Evolutionary conservation across 2,797 vertebrate genomes (phyloP).

Genomic region (Clarias platycephalus): DNA sequence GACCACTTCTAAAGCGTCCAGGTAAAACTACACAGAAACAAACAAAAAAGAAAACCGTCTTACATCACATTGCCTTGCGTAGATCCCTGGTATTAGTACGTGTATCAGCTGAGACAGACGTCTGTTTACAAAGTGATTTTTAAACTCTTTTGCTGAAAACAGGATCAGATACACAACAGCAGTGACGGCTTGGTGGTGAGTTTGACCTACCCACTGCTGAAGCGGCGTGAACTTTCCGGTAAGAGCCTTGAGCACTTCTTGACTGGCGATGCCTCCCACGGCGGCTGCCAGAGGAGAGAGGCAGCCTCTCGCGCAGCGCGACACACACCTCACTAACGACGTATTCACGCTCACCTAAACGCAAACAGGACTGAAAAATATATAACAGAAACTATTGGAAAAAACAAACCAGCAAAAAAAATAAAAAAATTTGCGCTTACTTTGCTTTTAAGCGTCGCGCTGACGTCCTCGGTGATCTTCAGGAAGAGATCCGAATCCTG

Average conservation of each 20-base stretch:
- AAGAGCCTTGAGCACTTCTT: slow-evolving; percentile 95
- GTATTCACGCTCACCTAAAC: slow-evolving; percentile 75
- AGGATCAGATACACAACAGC: neutral
- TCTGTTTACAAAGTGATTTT: neutral
- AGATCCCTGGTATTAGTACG: neutral
- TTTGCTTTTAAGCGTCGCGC: slow-evolving; percentile 81
- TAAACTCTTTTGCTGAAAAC: neutral
- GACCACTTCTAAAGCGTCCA: slow-evolving; percentile 86
- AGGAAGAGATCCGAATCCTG: slow-evolving; percentile 89
- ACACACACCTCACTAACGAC: slow-evolving; percentile 83
- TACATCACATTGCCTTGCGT: neutral
- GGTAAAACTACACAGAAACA: slow-evolving; percentile 81
- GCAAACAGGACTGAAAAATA: neutral
- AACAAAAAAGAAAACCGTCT: neutral
- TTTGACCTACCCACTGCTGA: slow-evolving; percentile 90
- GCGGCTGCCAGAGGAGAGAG: slow-evolving; percentile 88
- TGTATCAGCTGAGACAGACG: neutral
- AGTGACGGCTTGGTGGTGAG: neutral
- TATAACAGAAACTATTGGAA: no score
- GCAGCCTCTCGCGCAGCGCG: slow-evolving; percentile 84
- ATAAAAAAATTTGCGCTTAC: slow-evolving; percentile 68
- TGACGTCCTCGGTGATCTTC: slow-evolving; percentile 82
- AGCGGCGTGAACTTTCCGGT: slow-evolving; percentile 96
- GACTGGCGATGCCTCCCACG: slow-evolving; percentile 89
- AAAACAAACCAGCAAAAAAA: neutral